Percentiles rank a stretch among this genome's conserved stretches.
phyloP scores from a whole-genome alignment of 2,113 vertebrate species.

The Ammodytes dubius region DNA sequence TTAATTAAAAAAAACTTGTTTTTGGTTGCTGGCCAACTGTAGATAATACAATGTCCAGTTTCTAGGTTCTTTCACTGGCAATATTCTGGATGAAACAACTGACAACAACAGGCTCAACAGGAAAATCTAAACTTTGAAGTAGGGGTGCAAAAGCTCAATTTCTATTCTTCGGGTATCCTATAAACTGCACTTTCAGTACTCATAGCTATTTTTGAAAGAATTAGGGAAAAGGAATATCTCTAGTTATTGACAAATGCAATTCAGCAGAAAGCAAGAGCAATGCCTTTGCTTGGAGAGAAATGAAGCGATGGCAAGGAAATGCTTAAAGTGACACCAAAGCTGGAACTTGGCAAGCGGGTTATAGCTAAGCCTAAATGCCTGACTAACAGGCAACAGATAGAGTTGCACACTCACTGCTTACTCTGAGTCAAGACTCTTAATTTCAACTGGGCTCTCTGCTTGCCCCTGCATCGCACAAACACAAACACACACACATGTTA shows the following conservation, averaged over 20 bases:
- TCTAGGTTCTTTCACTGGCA: conserved; percentile 42
- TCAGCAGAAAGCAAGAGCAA: neutral
- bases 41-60: conserved; percentile 3
- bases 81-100: neutral
- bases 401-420: conserved; percentile 87
- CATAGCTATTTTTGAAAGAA: neutral
- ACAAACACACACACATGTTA: conserved; percentile 53
- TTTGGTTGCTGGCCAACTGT: neutral
- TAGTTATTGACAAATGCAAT: neutral
- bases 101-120: neutral
- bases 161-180: neutral
- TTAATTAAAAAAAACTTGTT: too few species aligned
- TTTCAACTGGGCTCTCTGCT: conserved; percentile 83
- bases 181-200: neutral
- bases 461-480: conserved; percentile 77
- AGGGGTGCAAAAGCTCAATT: neutral
- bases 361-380: conserved; percentile 88
- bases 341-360: conserved; percentile 85
- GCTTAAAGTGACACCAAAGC: conserved; percentile 86
- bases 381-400: conserved; percentile 87
- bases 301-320: conserved; percentile 57
- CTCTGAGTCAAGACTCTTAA: conserved; percentile 94
- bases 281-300: conserved; percentile 43
- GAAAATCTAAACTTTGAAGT: neutral
- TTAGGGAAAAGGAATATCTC: neutral